phyloP scores from a whole-genome alignment of 2,888 invertebrate species.

The Clitarchus hookeri region DNA sequence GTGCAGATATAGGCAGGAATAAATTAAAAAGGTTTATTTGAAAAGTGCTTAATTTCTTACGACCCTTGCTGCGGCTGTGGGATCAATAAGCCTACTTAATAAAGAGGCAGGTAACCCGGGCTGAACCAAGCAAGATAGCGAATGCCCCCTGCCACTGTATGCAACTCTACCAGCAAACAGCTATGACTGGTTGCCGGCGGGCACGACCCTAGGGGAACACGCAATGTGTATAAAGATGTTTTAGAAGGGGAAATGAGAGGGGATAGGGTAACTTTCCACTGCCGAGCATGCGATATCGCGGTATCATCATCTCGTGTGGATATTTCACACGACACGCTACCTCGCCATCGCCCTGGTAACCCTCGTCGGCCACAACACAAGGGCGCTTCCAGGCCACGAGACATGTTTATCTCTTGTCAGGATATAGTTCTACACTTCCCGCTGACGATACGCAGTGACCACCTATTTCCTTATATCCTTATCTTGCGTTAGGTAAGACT shows the following conservation, averaged over 20 bases:
- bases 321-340: background rate
- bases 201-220: background rate
- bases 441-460: too few relatives aligned
- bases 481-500: too few relatives aligned
- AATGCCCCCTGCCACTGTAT: background rate
- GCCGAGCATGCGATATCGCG: background rate
- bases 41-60: too few relatives aligned
- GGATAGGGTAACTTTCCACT: background rate
- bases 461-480: too few relatives aligned
- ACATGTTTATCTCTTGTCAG: too few relatives aligned
- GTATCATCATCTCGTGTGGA: background rate
- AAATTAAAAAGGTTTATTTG: too few relatives aligned
- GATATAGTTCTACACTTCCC: too few relatives aligned
- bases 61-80: too few relatives aligned
- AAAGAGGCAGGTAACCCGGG: background rate
- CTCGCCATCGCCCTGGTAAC: background rate
- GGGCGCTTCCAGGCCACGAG: too few relatives aligned
- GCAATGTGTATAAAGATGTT: conserved; percentile 1
- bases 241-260: background rate
- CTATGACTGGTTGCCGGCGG: background rate
- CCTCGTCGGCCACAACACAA: too few relatives aligned
- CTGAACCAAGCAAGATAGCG: background rate
- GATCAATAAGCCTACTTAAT: too few relatives aligned
- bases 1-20: too few relatives aligned
- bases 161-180: background rate